Evolutionary conservation across 2,797 vertebrate genomes (phyloP).

Genomic region (Agapornis canus): DNA sequence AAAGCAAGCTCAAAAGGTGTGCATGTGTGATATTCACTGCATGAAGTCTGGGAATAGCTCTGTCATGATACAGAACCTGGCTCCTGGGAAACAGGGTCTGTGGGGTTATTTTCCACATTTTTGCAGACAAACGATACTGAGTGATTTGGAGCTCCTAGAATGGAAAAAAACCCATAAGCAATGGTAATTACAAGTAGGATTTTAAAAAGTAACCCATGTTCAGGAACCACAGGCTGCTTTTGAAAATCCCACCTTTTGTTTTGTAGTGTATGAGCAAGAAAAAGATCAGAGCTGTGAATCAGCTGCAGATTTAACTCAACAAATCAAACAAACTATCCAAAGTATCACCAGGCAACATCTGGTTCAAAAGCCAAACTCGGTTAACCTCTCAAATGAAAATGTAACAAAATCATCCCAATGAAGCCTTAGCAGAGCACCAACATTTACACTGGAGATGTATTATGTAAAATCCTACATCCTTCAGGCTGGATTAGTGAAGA

Average conservation of each 20-base stretch:
- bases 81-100: neutral
- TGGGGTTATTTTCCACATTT: neutral
- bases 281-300: slow-evolving; percentile 16
- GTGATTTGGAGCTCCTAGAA: neutral
- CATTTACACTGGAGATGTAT: neutral
- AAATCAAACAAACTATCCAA: slow-evolving; percentile 19
- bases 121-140: neutral
- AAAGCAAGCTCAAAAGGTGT: neutral
- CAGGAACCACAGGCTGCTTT: neutral
- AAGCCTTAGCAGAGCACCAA: neutral
- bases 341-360: neutral
- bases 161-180: neutral
- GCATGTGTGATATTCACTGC: neutral
- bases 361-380: slow-evolving; percentile 18
- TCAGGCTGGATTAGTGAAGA: neutral
- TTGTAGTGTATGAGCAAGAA: neutral
- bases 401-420: neutral
- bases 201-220: neutral
- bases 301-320: slow-evolving; percentile 3
- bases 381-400: neutral
- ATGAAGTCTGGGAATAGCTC: neutral
- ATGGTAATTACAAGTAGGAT: neutral
- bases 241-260: slow-evolving; percentile 15
- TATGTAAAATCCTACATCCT: neutral
- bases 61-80: rapidly evolving